Conservation (phyloP, 1,140 invertebrate genomes). For the Zaprionus inermis region DNA sequence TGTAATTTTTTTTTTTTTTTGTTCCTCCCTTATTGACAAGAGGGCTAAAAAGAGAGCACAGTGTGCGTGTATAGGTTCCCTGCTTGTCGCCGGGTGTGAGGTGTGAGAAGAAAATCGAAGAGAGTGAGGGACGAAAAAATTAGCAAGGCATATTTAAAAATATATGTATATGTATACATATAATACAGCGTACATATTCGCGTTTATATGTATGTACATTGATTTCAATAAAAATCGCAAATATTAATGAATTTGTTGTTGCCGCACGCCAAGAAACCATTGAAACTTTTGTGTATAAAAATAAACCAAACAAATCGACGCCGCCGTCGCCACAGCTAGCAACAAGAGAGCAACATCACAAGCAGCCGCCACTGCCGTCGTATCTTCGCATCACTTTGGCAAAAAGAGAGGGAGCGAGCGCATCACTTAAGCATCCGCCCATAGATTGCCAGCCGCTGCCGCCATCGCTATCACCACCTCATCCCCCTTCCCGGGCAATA, state of each 20-base stretch:
- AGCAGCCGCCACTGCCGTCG: background rate
- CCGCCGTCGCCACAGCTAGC: constrained; percentile 52
- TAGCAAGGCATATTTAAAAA: constrained; percentile 45
- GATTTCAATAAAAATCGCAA: constrained; percentile 62
- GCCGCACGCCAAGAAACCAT: constrained; percentile 45
- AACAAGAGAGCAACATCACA: constrained; percentile 56
- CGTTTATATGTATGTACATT: constrained; percentile 29
- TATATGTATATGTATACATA: constrained; percentile 14
- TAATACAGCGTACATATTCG: background rate
- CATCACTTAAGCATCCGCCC: constrained; percentile 41
- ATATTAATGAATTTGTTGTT: constrained; percentile 66
- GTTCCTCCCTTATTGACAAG: constrained; percentile 13
- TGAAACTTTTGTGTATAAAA: constrained; percentile 60
- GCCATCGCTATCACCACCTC: background rate
- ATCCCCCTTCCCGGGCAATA: background rate
- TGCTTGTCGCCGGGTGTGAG: constrained; percentile 35
- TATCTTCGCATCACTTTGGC: background rate
- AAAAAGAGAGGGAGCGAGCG: constrained; percentile 23
- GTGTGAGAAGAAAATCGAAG: constrained; percentile 20
- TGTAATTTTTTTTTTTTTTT: constrained; percentile 22
- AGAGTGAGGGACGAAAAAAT: constrained; percentile 32
- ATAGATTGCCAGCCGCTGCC: background rate
- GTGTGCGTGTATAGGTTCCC: constrained; percentile 15
- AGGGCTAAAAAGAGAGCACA: background rate
- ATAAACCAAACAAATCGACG: constrained; percentile 77